Evolutionary conservation across 2,888 invertebrate species (phyloP).

Genomic region (Drosophila atroscutellata): DNA sequence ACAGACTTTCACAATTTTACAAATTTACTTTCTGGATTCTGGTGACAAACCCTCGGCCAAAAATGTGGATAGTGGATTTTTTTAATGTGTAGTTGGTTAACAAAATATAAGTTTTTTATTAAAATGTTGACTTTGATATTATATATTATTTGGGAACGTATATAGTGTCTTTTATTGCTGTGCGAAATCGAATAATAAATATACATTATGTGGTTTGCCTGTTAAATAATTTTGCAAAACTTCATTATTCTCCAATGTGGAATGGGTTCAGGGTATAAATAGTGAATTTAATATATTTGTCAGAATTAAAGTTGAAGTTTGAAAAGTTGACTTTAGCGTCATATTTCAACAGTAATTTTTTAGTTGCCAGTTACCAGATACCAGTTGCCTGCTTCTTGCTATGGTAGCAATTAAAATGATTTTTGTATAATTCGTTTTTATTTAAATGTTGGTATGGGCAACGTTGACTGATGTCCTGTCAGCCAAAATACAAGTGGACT

Average conservation of each 20-base stretch:
- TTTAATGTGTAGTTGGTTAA: background rate
- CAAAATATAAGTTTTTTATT: background rate
- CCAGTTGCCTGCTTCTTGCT: background rate
- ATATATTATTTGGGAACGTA: background rate
- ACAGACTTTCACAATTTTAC: background rate
- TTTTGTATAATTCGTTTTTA: constrained; percentile 49
- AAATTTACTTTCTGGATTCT: background rate
- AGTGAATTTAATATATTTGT: constrained; percentile 25
- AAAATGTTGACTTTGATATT: too few species aligned
- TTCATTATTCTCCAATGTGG: background rate
- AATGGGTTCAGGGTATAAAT: background rate
- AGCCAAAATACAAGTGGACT: constrained; percentile 18
- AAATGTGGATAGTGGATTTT: background rate
- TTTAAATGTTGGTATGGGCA: constrained; percentile 38
- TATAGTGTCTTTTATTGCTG: background rate
- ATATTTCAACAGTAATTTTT: constrained; percentile 8
- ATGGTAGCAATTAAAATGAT: constrained; percentile 34
- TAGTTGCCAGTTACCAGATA: background rate
- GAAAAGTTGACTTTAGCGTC: constrained; percentile 6
- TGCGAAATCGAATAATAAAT: background rate
- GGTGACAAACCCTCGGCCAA: background rate
- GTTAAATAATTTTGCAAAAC: background rate
- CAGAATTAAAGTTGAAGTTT: constrained; percentile 40
- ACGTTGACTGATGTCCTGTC: constrained; percentile 40
- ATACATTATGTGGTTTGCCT: background rate